Percentiles rank a stretch among this genome's conserved stretches.
Conservation (phyloP, 2,888 invertebrate species). For the Tenthredo distinguenda region DNA sequence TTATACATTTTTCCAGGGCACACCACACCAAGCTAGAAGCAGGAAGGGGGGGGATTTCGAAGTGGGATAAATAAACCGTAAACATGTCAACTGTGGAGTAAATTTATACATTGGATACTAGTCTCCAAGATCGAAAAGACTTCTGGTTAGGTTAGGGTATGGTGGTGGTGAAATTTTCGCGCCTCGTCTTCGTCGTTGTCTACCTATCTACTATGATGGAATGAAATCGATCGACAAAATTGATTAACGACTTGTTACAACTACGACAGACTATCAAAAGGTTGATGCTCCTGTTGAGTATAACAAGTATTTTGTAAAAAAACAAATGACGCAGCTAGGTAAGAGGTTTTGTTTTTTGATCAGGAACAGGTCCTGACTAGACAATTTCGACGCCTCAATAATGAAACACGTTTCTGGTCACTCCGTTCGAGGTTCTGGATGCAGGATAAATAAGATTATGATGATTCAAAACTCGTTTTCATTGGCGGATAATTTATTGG, state of each 20-base stretch:
- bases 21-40: background rate
- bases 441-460: background rate
- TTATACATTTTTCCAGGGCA: background rate
- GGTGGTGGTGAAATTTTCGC: background rate
- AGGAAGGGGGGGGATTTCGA: background rate
- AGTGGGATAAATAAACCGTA: conserved; percentile 2
- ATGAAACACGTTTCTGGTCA: background rate
- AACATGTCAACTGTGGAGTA: conserved; percentile 3
- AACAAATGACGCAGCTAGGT: background rate
- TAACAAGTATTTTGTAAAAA: background rate
- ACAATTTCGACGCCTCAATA: background rate
- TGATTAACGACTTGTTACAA: background rate
- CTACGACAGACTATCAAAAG: background rate
- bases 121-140: background rate
- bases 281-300: background rate
- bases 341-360: background rate
- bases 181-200: background rate
- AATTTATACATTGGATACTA: background rate
- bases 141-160: background rate
- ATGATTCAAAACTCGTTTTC: background rate
- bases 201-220: background rate
- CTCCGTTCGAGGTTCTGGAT: background rate
- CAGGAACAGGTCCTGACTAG: conserved; percentile 12
- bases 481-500: background rate
- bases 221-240: background rate